Conservation (phyloP, 2,113 vertebrate genomes). For the Boulengerochromis microlepis region DNA sequence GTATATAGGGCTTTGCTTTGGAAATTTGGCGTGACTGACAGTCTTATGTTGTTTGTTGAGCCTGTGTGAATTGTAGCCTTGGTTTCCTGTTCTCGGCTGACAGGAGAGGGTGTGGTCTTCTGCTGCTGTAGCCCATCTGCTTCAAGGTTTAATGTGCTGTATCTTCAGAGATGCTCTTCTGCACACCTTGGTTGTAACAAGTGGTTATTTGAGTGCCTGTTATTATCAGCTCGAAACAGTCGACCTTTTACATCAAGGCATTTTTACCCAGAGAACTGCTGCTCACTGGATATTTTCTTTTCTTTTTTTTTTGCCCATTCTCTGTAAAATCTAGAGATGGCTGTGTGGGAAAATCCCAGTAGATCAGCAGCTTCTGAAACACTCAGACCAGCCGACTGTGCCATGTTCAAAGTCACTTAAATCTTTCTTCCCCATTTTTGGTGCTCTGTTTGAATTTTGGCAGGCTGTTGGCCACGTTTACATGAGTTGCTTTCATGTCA, state of each 20-base stretch:
- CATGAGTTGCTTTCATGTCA: not conserved
- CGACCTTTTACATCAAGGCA: not conserved
- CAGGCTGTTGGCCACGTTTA: not conserved
- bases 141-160: not conserved
- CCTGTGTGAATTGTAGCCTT: not conserved
- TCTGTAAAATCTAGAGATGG: not conserved
- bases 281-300: not conserved
- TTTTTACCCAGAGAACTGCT: not conserved
- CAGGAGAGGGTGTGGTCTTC: not conserved
- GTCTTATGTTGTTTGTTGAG: not conserved
- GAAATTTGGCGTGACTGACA: rapidly evolving
- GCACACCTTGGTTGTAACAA: not conserved
- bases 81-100: not conserved
- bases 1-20: not conserved
- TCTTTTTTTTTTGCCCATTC: not conserved
- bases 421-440: not conserved
- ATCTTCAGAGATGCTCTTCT: not conserved
- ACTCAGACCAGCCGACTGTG: not conserved
- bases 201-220: not conserved
- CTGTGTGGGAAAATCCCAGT: not conserved
- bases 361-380: not conserved
- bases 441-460: not conserved
- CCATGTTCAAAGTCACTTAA: not conserved
- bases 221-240: not conserved
- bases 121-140: not conserved